phyloP scores from a whole-genome alignment of 2,797 vertebrate species.

The Sphenopsis melanotis region DNA sequence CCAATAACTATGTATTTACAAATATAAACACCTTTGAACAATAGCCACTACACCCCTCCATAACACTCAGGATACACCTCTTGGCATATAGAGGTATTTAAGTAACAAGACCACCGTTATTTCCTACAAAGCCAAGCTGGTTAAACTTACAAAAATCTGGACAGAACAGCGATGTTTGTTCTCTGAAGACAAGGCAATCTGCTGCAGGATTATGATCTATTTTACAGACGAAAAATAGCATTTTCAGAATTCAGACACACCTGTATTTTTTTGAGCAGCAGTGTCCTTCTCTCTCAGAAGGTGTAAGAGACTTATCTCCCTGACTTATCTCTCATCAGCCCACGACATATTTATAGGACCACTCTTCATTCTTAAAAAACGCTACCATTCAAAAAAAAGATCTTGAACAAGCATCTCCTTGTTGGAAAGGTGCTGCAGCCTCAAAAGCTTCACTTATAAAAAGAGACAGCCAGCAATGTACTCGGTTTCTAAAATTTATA shows the following conservation, averaged over 20 bases:
- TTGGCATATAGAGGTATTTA: background rate
- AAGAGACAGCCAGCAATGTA: background rate
- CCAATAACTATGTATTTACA: background rate
- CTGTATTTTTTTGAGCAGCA: background rate
- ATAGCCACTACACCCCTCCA: background rate
- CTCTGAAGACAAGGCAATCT: background rate
- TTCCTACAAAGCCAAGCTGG: background rate
- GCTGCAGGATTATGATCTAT: background rate
- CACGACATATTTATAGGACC: background rate
- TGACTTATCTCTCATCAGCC: background rate
- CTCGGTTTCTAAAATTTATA: background rate
- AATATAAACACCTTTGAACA: background rate
- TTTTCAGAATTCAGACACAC: background rate
- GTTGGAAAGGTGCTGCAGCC: background rate
- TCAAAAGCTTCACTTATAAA: background rate
- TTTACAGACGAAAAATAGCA: background rate
- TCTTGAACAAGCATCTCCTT: background rate
- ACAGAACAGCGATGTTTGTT: background rate
- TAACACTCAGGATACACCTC: background rate
- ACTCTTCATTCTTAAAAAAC: background rate
- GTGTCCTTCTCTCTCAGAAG: background rate
- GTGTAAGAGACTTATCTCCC: background rate
- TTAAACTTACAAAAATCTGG: background rate
- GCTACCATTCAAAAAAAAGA: background rate
- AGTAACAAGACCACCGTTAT: background rate